These are phyloP conservation scores for Palythoa caribaeorum DNA, from an alignment of 92 coral and sea anemone species.

Conservation along the genomic window DNA sequence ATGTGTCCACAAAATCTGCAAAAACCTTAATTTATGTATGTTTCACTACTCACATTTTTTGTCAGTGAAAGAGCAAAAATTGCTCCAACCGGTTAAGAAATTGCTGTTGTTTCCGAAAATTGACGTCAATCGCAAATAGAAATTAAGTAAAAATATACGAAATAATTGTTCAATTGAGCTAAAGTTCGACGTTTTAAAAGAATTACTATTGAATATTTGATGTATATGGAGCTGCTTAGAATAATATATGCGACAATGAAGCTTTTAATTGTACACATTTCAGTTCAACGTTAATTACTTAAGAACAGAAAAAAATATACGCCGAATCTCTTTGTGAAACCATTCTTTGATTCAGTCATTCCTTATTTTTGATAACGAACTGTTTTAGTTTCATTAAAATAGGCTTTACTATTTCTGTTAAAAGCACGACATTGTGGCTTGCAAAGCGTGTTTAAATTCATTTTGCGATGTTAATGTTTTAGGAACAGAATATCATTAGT, in stretches of 20 bases:
- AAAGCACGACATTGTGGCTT: neutral
- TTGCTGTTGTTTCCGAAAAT: neutral
- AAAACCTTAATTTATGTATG: neutral
- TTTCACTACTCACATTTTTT: neutral
- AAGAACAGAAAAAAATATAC: neutral
- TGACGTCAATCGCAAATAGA: neutral
- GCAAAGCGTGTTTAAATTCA: neutral
- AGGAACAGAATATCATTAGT: neutral
- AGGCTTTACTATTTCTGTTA: neutral
- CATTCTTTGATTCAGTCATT: neutral
- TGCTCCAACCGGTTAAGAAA: too few relatives aligned
- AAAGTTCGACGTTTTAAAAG: neutral
- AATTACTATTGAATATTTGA: conserved; percentile 8
- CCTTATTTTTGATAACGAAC: neutral
- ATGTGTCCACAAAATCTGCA: neutral
- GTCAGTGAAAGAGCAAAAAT: neutral
- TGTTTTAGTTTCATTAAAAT: neutral
- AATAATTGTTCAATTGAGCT: neutral
- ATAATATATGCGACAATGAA: conserved; percentile 15
- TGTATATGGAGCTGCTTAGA: neutral
- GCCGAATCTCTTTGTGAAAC: neutral
- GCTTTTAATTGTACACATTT: conserved; percentile 29
- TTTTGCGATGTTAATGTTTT: neutral
- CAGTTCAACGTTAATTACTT: conserved; percentile 1
- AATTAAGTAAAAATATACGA: neutral